A percentile compares a stretch with the other conserved stretches of the same genome.
These are phyloP conservation scores for Nesidiocoris tenuis DNA, from an alignment of 2,888 invertebrate genomes.

Conservation along the genomic window DNA sequence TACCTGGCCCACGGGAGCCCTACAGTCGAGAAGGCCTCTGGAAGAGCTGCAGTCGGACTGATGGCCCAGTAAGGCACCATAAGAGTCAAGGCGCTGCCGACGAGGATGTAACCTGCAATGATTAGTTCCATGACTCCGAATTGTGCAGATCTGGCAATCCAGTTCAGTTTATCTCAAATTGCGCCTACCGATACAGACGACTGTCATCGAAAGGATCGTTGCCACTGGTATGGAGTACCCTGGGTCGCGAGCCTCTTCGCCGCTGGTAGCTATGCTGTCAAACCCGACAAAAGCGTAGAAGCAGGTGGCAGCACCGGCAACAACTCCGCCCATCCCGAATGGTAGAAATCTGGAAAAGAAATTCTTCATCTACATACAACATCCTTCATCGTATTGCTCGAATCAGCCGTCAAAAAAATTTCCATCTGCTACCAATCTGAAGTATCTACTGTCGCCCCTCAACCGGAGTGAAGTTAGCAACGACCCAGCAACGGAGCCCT, in stretches of 20 bases:
- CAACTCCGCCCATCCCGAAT: constrained; percentile 72
- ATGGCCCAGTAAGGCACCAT: constrained; percentile 76
- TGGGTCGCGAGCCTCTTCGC: constrained; percentile 82
- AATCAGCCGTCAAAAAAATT: too few species aligned
- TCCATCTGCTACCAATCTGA: too few species aligned
- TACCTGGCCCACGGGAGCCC: constrained; percentile 83
- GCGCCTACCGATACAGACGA: constrained; percentile 66
- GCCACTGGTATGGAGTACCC: constrained; percentile 78
- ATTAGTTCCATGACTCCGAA: too few species aligned
- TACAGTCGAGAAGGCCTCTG: constrained; percentile 74
- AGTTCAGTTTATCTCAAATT: neutral
- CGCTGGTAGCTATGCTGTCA: constrained; percentile 85
- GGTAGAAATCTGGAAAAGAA: constrained; percentile 69
- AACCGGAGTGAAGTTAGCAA: too few species aligned
- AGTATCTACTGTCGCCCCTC: too few species aligned
- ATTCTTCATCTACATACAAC: too few species aligned
- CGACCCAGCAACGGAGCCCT: too few species aligned
- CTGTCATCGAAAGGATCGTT: constrained; percentile 74
- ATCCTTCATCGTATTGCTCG: too few species aligned
- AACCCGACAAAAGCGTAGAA: constrained; percentile 92
- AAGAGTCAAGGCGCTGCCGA: constrained; percentile 77
- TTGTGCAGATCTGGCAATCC: neutral
- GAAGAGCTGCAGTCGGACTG: constrained; percentile 74
- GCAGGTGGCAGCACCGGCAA: constrained; percentile 84
- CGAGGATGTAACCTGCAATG: constrained; percentile 66